A percentile compares a stretch with the other conserved stretches of the same genome.
Conservation (phyloP, 2,113 vertebrate species). For the Atrichornis clamosus region DNA sequence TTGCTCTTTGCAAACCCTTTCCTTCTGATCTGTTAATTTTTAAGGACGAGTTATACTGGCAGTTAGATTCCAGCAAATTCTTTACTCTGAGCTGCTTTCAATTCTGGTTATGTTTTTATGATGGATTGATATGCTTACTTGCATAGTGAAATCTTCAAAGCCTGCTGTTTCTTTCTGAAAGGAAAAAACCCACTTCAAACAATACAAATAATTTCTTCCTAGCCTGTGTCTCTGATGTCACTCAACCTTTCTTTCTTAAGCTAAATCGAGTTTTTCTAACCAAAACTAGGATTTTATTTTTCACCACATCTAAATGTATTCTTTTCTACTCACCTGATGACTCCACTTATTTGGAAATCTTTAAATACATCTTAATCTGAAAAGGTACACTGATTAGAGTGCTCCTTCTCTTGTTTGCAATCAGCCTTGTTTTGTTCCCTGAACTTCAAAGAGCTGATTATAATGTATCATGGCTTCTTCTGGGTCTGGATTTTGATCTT, state of each 20-base stretch:
- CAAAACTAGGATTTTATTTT: not conserved
- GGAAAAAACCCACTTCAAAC: not conserved
- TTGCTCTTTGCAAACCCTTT: constrained; percentile 6
- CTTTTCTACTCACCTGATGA: not conserved
- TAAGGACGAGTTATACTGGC: not conserved
- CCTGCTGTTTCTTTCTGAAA: not conserved
- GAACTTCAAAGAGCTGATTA: constrained; percentile 39
- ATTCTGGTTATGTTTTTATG: not conserved
- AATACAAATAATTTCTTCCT: not conserved
- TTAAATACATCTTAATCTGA: not conserved
- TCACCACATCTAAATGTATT: not conserved
- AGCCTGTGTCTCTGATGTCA: not conserved
- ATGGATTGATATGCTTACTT: not conserved
- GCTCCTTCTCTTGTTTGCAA: constrained; percentile 7
- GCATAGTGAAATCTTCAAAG: not conserved
- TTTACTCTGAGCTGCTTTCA: not conserved
- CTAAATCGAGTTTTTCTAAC: not conserved
- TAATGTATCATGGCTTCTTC: not conserved
- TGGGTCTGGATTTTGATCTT: constrained; percentile 19
- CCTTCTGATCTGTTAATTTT: not conserved
- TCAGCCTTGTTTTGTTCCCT: constrained; percentile 35
- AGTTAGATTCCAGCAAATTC: not conserved
- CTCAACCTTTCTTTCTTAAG: not conserved
- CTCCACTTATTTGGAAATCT: not conserved
- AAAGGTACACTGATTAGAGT: not conserved